These are phyloP conservation scores for Orthonychiurus folsomi DNA, from an alignment of 2,888 invertebrate species.

Conservation along the genomic window DNA sequence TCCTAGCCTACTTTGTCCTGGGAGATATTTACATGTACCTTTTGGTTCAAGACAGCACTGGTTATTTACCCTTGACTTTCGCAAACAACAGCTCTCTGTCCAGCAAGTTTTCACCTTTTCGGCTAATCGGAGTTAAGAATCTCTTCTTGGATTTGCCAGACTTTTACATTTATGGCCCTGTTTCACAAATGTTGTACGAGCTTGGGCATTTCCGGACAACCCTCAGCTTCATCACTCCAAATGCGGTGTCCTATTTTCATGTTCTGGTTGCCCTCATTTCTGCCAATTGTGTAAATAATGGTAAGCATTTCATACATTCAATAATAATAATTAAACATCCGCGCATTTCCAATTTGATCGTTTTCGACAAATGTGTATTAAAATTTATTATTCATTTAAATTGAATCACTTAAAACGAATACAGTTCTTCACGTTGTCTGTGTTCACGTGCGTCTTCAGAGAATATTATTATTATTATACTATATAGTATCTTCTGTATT, in stretches of 20 bases:
- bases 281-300: slow-evolving; percentile 63
- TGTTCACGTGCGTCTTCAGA: no score
- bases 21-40: slow-evolving; percentile 1
- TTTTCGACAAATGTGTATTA: no score
- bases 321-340: no score
- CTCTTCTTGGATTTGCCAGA: slow-evolving; percentile 73
- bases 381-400: no score
- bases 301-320: no score
- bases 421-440: no score
- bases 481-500: no score
- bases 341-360: no score
- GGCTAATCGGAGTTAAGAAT: slow-evolving; percentile 73
- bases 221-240: slow-evolving; percentile 59
- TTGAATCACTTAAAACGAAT: no score
- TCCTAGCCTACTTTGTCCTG: not conserved
- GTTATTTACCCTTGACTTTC: not conserved
- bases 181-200: slow-evolving; percentile 62
- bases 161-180: slow-evolving; percentile 70
- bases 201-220: slow-evolving; percentile 55
- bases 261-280: slow-evolving; percentile 64
- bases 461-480: no score
- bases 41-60: not conserved
- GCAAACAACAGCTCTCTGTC: not conserved
- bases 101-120: slow-evolving; percentile 57
- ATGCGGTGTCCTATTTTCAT: slow-evolving; percentile 72